Conservation (phyloP, 2,113 vertebrate genomes). For the Sylvietta virens region DNA sequence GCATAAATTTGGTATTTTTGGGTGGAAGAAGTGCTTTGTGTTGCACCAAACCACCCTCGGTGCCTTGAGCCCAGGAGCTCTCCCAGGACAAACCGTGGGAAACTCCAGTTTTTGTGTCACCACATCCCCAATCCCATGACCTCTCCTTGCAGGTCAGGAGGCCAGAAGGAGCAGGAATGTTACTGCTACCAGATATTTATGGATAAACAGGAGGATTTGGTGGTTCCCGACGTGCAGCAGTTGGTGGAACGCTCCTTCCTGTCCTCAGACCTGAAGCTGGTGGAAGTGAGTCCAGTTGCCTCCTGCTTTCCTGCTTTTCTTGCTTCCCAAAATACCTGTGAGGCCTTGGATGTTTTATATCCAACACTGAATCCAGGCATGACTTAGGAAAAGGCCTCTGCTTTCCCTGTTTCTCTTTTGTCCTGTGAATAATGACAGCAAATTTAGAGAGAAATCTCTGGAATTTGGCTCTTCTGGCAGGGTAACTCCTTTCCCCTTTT, state of each 20-base stretch:
- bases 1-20: neutral
- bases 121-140: neutral
- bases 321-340: neutral
- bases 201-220: conserved; percentile 83
- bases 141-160: conserved; percentile 63
- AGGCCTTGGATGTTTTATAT: neutral
- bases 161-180: conserved; percentile 77
- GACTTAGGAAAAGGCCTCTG: neutral
- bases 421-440: neutral
- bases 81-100: neutral
- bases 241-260: conserved; percentile 87
- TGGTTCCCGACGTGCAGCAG: conserved; percentile 86
- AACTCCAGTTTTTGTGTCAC: neutral
- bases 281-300: conserved; percentile 71
- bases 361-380: neutral
- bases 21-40: neutral
- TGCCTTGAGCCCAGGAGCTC: neutral
- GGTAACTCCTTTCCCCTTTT: neutral
- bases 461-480: neutral
- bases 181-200: conserved; percentile 91
- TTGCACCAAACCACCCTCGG: neutral
- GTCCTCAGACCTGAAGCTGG: conserved; percentile 76
- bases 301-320: neutral
- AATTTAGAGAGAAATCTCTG: neutral
- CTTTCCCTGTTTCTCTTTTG: neutral